phyloP scores from a whole-genome alignment of 2,888 invertebrate genomes.

The Arctia plantaginis region DNA sequence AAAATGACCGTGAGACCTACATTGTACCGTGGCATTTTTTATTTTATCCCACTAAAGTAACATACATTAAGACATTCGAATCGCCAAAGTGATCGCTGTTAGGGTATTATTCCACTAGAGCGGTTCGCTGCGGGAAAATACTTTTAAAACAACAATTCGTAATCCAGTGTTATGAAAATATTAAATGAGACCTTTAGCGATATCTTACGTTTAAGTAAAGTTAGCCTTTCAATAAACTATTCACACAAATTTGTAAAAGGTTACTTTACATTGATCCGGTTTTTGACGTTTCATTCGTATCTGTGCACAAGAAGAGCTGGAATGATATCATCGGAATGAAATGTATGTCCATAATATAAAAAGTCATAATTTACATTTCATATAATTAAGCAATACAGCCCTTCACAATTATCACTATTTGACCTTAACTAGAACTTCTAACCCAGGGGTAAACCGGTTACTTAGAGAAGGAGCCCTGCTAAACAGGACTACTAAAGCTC shows the following conservation, averaged over 20 bases:
- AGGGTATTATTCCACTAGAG: neutral
- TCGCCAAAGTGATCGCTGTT: neutral
- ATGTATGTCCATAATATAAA: neutral
- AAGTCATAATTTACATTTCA: neutral
- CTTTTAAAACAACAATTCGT: neutral
- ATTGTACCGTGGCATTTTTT: no score
- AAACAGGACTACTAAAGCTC: neutral
- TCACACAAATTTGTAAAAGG: neutral
- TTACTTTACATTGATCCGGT: neutral
- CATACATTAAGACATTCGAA: neutral
- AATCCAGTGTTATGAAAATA: neutral
- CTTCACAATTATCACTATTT: neutral
- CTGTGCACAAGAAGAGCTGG: neutral
- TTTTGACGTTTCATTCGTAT: neutral
- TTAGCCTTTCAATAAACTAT: neutral
- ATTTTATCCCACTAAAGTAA: no score
- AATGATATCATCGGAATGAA: neutral
- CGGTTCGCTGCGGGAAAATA: neutral
- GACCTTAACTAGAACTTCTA: neutral
- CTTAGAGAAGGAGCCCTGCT: neutral
- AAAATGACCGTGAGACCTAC: no score
- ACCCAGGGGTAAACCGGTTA: no score
- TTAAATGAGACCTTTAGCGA: neutral
- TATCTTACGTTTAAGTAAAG: neutral
- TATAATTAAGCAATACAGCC: neutral